A percentile compares a stretch with the other conserved stretches of the same genome.
Evolutionary conservation across 1,140 invertebrate species (phyloP).

Genomic region (Zaprionus nigranus): DNA sequence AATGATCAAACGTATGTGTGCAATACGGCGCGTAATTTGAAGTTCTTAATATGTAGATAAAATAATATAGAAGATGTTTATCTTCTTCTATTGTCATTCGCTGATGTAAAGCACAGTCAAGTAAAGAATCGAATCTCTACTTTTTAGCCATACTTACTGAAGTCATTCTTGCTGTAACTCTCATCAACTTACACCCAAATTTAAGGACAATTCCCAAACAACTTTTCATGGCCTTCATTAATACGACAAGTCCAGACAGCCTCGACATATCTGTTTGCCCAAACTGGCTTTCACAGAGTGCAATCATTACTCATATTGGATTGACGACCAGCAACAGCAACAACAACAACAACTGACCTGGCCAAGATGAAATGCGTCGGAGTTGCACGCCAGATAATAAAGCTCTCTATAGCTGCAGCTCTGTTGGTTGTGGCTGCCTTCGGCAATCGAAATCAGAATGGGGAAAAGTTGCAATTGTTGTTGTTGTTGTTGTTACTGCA

Average conservation of each 20-base stretch:
- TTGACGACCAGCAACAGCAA: not conserved
- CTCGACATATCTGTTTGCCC: not conserved
- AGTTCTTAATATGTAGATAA: not conserved
- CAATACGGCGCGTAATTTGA: not conserved
- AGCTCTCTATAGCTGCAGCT: not conserved
- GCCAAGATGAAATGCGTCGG: not conserved
- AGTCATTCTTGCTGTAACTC: not conserved
- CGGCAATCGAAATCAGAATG: constrained; percentile 22
- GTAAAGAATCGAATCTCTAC: too few relatives aligned
- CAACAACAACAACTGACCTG: not conserved
- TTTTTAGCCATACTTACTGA: not conserved
- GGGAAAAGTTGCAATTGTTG: not conserved
- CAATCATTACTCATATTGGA: constrained; percentile 29
- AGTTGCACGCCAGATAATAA: not conserved
- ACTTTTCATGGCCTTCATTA: not conserved
- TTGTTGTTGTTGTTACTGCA: not conserved
- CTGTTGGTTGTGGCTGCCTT: constrained; percentile 14
- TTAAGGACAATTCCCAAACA: not conserved
- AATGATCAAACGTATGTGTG: not conserved
- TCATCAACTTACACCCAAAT: not conserved
- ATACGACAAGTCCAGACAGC: not conserved
- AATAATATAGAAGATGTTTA: not conserved
- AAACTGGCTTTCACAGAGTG: not conserved
- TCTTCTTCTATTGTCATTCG: not conserved
- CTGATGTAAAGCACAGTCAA: too few relatives aligned